Conservation (phyloP, 2,888 invertebrate species). For the Urechis unicinctus region DNA sequence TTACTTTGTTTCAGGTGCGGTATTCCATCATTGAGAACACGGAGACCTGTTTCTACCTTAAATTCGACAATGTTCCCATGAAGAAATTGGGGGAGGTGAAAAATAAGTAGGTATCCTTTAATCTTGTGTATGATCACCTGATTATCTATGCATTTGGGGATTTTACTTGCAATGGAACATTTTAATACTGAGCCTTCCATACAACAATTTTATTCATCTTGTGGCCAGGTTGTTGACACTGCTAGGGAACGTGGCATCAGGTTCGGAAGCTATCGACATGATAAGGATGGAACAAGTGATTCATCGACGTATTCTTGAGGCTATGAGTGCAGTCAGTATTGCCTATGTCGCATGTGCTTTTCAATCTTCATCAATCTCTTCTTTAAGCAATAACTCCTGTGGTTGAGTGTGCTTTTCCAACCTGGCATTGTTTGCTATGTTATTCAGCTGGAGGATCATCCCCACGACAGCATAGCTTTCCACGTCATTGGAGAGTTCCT, state of each 20-base stretch:
- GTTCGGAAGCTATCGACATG: constrained; percentile 61
- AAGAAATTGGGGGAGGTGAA: constrained; percentile 62
- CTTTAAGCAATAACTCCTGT: neutral
- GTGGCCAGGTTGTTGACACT: constrained; percentile 53
- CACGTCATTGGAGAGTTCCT: constrained; percentile 76
- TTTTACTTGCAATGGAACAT: neutral
- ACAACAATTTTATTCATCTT: too few relatives aligned
- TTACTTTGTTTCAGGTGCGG: constrained; percentile 55
- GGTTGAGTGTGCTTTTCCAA: neutral
- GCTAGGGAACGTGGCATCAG: constrained; percentile 27
- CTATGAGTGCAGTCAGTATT: constrained; percentile 31
- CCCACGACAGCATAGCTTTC: constrained; percentile 71
- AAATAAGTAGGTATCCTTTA: constrained; percentile 45
- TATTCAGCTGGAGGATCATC: constrained; percentile 57
- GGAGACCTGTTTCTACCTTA: constrained; percentile 64
- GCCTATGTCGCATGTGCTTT: too few relatives aligned
- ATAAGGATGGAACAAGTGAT: constrained; percentile 68
- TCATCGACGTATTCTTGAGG: constrained; percentile 57
- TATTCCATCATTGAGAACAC: constrained; percentile 69
- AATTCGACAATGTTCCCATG: constrained; percentile 70
- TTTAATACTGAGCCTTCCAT: too few relatives aligned
- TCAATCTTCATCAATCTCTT: neutral
- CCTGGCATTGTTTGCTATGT: neutral
- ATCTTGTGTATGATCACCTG: neutral
- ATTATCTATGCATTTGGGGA: too few relatives aligned